phyloP scores from a whole-genome alignment of 2,797 vertebrate species.

The Pangasius djambal region DNA sequence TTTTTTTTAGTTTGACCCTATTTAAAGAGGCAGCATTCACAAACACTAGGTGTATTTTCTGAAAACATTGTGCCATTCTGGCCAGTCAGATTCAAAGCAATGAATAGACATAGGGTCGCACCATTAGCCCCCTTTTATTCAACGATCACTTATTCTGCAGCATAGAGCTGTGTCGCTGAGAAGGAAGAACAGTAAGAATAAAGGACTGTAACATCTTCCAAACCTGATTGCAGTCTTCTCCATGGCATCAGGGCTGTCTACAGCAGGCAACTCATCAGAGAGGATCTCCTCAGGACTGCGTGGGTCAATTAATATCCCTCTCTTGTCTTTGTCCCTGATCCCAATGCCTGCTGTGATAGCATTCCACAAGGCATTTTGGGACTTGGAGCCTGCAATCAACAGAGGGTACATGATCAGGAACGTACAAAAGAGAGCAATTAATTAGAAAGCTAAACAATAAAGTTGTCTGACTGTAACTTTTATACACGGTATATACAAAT shows the following conservation, averaged over 20 bases:
- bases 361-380: constrained; percentile 88
- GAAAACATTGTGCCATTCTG: neutral
- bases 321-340: constrained; percentile 78
- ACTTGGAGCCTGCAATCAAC: constrained; percentile 82
- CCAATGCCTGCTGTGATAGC: constrained; percentile 74
- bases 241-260: constrained; percentile 83
- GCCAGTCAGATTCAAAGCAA: neutral
- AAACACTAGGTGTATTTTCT: neutral
- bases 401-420: constrained; percentile 37
- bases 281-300: constrained; percentile 87
- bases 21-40: neutral
- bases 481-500: neutral
- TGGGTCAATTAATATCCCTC: constrained; percentile 74
- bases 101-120: neutral
- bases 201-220: constrained; percentile 49
- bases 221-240: constrained; percentile 91
- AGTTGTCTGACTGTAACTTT: neutral
- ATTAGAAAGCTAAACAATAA: constrained; percentile 13
- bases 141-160: too few relatives aligned
- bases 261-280: constrained; percentile 81
- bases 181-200: neutral
- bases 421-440: neutral
- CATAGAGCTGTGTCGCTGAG: neutral
- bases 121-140: neutral
- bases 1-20: neutral